These are phyloP conservation scores for Synergus umbraculus DNA, from an alignment of 2,888 invertebrate genomes.

Conservation along the genomic window DNA sequence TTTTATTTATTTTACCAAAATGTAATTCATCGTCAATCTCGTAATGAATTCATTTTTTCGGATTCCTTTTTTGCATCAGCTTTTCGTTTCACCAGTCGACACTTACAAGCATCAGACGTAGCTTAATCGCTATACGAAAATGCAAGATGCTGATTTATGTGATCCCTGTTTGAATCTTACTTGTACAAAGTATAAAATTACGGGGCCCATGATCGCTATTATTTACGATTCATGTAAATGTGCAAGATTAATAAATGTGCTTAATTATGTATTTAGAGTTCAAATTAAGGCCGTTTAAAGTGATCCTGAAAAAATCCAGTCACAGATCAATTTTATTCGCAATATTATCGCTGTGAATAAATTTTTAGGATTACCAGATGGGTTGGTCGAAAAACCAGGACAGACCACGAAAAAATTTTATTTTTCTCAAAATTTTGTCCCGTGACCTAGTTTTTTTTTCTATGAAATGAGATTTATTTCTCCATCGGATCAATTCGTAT, in stretches of 20 bases:
- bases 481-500: constrained; percentile 48
- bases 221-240: not conserved
- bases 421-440: too few relatives aligned
- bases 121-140: not conserved
- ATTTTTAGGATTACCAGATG: too few relatives aligned
- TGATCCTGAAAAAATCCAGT: not conserved
- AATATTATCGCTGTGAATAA: too few relatives aligned
- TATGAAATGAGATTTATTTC: constrained; percentile 44
- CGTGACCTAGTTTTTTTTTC: not conserved
- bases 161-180: not conserved
- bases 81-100: not conserved
- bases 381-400: too few relatives aligned
- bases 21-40: not conserved
- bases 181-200: not conserved
- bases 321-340: not conserved
- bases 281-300: not conserved
- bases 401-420: too few relatives aligned
- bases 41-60: not conserved
- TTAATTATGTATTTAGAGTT: not conserved
- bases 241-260: not conserved
- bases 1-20: not conserved
- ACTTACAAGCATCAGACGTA: not conserved
- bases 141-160: not conserved
- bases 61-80: not conserved
- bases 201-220: not conserved